phyloP scores from a whole-genome alignment of 1,140 invertebrate genomes.

The Argopecten irradians region DNA sequence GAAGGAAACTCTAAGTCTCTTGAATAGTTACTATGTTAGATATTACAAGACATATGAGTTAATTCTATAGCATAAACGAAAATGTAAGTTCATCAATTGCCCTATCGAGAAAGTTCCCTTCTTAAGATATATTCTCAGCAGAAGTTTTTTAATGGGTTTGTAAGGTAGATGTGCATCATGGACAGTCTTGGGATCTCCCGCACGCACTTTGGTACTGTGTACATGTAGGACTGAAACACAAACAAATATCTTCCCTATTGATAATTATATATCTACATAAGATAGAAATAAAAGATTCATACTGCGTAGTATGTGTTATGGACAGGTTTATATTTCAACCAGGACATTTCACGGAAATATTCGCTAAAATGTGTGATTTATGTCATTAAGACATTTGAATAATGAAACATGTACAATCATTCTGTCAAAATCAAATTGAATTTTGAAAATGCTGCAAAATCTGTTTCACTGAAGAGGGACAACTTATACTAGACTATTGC shows the following conservation, averaged over 20 bases:
- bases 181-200: conserved; percentile 38
- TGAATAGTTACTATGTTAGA: too few species aligned
- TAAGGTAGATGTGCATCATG: conserved; percentile 60
- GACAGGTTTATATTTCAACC: background rate
- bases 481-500: too few species aligned
- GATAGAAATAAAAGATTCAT: background rate
- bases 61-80: too few species aligned
- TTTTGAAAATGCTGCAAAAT: too few species aligned
- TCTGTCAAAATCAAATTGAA: too few species aligned
- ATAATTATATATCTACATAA: background rate
- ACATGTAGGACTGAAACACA: conserved; percentile 52
- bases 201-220: conserved; percentile 50
- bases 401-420: too few species aligned
- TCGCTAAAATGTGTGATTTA: background rate
- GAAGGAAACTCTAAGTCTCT: too few species aligned
- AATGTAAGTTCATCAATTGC: too few species aligned
- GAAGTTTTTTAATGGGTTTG: background rate
- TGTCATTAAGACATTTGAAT: background rate
- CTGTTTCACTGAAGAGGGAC: too few species aligned
- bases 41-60: too few species aligned
- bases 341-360: background rate
- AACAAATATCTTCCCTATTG: background rate
- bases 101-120: too few species aligned
- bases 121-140: too few species aligned
- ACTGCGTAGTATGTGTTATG: background rate